Conservation (phyloP, 2,888 invertebrate species). For the Stratiomys singularior region DNA sequence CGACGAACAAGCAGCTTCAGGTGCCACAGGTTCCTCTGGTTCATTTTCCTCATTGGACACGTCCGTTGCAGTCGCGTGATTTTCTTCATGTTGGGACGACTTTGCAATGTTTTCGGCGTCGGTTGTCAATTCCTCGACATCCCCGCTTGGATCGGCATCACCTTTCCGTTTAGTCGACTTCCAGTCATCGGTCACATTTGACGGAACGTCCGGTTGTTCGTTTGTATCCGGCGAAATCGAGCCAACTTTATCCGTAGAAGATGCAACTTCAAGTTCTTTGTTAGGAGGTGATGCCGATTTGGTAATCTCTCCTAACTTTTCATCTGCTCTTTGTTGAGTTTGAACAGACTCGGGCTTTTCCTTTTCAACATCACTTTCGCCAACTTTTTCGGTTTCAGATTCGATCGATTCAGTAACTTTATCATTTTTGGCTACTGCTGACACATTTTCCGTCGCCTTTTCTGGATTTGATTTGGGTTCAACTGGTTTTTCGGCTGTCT, state of each 20-base stretch:
- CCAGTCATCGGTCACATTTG: not conserved
- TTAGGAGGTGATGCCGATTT: not conserved
- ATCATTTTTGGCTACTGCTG: too few relatives aligned
- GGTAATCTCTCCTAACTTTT: too few relatives aligned
- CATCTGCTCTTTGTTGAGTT: too few relatives aligned
- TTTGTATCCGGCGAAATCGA: not conserved
- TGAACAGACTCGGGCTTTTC: too few relatives aligned
- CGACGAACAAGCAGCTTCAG: constrained; percentile 7
- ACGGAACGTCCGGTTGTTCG: not conserved
- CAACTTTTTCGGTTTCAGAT: too few relatives aligned
- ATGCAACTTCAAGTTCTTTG: not conserved
- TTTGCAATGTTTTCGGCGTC: not conserved
- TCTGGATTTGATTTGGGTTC: too few relatives aligned
- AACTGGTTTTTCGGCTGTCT: too few relatives aligned
- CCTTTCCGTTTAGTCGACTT: constrained; percentile 10
- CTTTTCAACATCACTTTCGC: too few relatives aligned
- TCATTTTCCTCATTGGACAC: not conserved
- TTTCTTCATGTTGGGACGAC: not conserved
- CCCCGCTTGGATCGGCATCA: not conserved
- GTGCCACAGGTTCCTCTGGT: not conserved
- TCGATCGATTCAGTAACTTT: too few relatives aligned
- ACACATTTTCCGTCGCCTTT: too few relatives aligned
- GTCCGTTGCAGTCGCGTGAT: not conserved
- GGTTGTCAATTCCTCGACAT: too few relatives aligned
- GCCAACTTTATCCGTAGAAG: constrained; percentile 4